These are phyloP conservation scores for Xestia xanthographa DNA, from an alignment of 2,888 invertebrate genomes.

Conservation along the genomic window DNA sequence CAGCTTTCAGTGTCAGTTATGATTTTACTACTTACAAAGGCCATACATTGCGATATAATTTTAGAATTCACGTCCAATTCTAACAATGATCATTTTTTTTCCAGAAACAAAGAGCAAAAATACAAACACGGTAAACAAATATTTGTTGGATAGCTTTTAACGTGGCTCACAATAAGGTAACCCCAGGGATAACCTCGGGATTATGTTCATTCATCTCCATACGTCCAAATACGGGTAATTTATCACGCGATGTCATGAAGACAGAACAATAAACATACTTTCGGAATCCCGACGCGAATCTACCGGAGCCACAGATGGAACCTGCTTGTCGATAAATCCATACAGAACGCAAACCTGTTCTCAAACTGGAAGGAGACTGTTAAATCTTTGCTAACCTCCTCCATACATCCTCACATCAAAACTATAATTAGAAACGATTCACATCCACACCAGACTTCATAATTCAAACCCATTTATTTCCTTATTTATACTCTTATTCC, in stretches of 20 bases:
- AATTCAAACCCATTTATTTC: slow-evolving; percentile 84
- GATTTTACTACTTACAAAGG: background rate
- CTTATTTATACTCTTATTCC: slow-evolving; percentile 82
- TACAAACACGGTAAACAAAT: slow-evolving; percentile 32
- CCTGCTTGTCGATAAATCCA: slow-evolving; percentile 58
- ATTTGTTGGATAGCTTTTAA: slow-evolving; percentile 48
- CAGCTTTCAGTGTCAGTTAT: background rate
- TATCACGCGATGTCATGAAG: slow-evolving; percentile 56
- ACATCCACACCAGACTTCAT: slow-evolving; percentile 75
- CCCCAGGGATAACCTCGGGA: slow-evolving; percentile 55
- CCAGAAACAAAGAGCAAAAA: slow-evolving; percentile 15
- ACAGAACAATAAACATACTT: slow-evolving; percentile 65
- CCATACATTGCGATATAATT: background rate
- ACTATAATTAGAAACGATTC: slow-evolving; percentile 80
- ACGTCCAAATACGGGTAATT: slow-evolving; percentile 65
- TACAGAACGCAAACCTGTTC: slow-evolving; percentile 61
- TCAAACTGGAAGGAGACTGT: slow-evolving; percentile 57
- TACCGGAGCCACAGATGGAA: slow-evolving; percentile 51
- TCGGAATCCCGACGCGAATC: slow-evolving; percentile 53
- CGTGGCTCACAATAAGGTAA: slow-evolving; percentile 51
- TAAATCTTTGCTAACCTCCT: slow-evolving; percentile 62
- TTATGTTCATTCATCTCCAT: slow-evolving; percentile 63
- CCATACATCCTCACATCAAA: slow-evolving; percentile 65
- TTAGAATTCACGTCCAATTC: background rate
- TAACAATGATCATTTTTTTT: slow-evolving; percentile 4